Evolutionary conservation across 1,140 invertebrate genomes (phyloP).

Genomic region (Cryptotermes secundus): DNA sequence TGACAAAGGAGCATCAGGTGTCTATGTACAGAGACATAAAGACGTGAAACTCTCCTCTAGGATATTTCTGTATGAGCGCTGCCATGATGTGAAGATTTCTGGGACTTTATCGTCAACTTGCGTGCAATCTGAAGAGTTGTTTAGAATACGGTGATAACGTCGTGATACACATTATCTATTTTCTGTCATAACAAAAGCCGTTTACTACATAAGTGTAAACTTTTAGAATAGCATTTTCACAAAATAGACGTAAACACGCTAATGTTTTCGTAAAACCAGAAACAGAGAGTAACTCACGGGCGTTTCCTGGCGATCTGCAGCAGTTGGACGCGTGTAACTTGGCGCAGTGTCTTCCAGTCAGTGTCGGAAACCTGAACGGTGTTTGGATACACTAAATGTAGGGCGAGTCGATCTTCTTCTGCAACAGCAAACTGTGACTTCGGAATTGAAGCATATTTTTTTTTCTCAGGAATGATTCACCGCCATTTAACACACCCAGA

Average conservation of each 20-base stretch:
- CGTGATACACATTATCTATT: slow-evolving; percentile 6
- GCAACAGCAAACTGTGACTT: too few relatives aligned
- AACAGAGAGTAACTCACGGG: too few relatives aligned
- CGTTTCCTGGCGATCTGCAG: neutral
- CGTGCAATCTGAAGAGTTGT: neutral
- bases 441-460: neutral
- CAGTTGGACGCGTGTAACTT: neutral
- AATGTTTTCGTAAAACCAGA: too few relatives aligned
- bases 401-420: too few relatives aligned
- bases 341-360: neutral
- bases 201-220: neutral
- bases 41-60: too few relatives aligned
- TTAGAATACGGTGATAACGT: slow-evolving; percentile 11
- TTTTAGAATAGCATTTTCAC: too few relatives aligned
- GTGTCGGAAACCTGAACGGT: too few relatives aligned
- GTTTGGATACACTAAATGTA: too few relatives aligned
- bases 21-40: too few relatives aligned
- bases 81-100: neutral
- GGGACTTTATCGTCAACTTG: neutral
- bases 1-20: too few relatives aligned
- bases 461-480: slow-evolving; percentile 6
- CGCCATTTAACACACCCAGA: neutral
- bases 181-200: slow-evolving; percentile 5
- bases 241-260: too few relatives aligned
- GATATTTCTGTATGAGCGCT: neutral